phyloP scores from a whole-genome alignment of 2,113 vertebrate genomes.

The Lucifuga dentata region DNA sequence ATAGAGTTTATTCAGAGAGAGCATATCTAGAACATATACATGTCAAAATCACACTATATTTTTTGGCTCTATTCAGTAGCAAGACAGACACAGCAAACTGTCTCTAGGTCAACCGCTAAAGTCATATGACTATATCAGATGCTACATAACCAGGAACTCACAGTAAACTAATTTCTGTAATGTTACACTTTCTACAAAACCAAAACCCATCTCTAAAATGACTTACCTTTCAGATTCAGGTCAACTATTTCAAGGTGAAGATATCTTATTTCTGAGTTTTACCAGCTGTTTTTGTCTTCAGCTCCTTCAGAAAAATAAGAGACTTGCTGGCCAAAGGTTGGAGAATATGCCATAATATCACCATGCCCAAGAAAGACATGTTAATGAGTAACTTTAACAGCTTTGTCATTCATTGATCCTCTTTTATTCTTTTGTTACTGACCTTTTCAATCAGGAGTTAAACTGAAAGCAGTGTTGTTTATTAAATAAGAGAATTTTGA shows the following conservation, averaged over 20 bases:
- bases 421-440: not conserved
- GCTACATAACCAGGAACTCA: not conserved
- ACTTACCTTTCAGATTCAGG: constrained; percentile 32
- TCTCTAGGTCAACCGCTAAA: not conserved
- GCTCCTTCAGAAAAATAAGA: constrained; percentile 28
- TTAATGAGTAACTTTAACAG: constrained; percentile 77
- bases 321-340: constrained; percentile 77
- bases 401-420: constrained; percentile 4
- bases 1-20: not conserved
- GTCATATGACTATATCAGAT: constrained; percentile 39
- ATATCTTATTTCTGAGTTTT: not conserved
- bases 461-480: too few relatives aligned
- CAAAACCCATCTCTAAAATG: not conserved
- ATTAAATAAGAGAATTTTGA: too few relatives aligned
- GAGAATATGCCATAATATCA: constrained; percentile 34
- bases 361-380: constrained; percentile 42
- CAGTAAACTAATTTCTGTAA: not conserved
- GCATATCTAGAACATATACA: not conserved
- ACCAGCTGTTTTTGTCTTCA: constrained; percentile 25
- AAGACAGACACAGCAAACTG: not conserved
- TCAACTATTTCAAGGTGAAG: not conserved
- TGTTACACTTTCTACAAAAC: not conserved
- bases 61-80: not conserved
- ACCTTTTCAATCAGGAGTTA: not conserved
- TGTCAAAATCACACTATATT: too few relatives aligned